A percentile compares a stretch with the other conserved stretches of the same genome.
phyloP scores from a whole-genome alignment of 2,888 invertebrate genomes.

The Tetragonisca angustula region DNA sequence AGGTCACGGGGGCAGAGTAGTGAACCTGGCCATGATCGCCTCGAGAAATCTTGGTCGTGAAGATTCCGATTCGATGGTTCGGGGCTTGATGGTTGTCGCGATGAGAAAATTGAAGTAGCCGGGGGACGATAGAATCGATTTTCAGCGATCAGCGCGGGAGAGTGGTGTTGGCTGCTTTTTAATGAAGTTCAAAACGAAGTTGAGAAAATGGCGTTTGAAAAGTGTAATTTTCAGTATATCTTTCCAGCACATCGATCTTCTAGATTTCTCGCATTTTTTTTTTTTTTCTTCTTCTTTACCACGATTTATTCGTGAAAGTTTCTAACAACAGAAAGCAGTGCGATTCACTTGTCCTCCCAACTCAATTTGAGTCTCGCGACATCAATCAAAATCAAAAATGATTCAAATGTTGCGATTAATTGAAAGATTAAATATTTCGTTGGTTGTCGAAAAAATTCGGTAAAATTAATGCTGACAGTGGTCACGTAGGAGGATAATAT shows the following conservation, averaged over 20 bases:
- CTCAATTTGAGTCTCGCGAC: too few relatives aligned
- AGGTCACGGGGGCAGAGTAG: neutral
- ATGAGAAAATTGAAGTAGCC: neutral
- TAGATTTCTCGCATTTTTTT: neutral
- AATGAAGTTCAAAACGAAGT: neutral
- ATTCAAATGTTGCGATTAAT: neutral
- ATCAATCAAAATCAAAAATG: neutral
- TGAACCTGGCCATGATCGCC: constrained; percentile 5
- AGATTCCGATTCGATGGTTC: neutral
- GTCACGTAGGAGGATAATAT: too few relatives aligned
- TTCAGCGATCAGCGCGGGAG: too few relatives aligned
- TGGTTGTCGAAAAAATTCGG: neutral
- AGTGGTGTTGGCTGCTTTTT: neutral
- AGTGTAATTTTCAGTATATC: neutral
- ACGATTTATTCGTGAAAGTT: neutral
- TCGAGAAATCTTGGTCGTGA: neutral
- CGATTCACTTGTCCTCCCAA: neutral
- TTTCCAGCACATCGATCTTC: neutral
- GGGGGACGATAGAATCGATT: neutral
- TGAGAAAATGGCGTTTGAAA: neutral
- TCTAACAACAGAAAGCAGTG: accelerated
- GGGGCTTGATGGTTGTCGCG: neutral
- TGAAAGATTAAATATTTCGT: neutral
- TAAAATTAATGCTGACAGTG: neutral
- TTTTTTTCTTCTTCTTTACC: neutral